phyloP scores from a whole-genome alignment of 92 coral and sea anemone species.

The Zoanthus sociatus region DNA sequence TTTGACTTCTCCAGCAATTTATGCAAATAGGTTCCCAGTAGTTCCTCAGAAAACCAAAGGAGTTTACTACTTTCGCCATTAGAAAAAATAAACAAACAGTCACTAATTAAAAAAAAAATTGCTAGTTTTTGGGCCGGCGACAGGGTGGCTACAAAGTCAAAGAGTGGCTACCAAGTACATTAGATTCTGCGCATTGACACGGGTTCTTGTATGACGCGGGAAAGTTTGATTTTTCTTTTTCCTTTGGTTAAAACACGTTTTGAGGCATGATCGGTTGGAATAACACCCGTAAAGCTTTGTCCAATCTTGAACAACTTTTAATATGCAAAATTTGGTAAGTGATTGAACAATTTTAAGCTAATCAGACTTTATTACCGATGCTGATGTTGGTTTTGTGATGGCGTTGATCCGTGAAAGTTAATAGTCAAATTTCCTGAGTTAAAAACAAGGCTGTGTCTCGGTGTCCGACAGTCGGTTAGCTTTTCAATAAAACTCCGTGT shows the following conservation, averaged over 20 bases:
- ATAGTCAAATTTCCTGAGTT: neutral
- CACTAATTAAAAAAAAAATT: neutral
- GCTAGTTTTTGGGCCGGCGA: slow-evolving; percentile 31
- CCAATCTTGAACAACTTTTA: slow-evolving; percentile 75
- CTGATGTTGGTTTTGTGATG: neutral
- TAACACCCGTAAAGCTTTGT: slow-evolving; percentile 74
- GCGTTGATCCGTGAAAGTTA: too few relatives aligned
- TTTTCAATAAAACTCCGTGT: too few relatives aligned
- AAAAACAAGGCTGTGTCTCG: too few relatives aligned
- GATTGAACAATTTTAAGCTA: neutral
- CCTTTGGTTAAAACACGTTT: neutral
- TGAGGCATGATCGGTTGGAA: slow-evolving; percentile 77
- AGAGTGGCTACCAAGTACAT: slow-evolving; percentile 22
- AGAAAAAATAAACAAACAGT: neutral
- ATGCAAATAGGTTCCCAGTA: slow-evolving; percentile 21
- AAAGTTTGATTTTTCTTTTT: slow-evolving; percentile 49
- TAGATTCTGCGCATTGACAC: slow-evolving; percentile 21
- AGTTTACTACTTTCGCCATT: slow-evolving; percentile 20
- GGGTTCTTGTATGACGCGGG: slow-evolving; percentile 63
- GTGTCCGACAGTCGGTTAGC: too few relatives aligned
- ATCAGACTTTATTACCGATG: neutral
- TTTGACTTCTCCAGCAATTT: slow-evolving; percentile 37
- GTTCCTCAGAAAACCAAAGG: neutral
- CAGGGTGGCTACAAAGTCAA: slow-evolving; percentile 46
- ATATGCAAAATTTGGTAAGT: slow-evolving; percentile 89